Evolutionary conservation across 1,140 invertebrate genomes (phyloP).

Genomic region (Ylistrum balloti): DNA sequence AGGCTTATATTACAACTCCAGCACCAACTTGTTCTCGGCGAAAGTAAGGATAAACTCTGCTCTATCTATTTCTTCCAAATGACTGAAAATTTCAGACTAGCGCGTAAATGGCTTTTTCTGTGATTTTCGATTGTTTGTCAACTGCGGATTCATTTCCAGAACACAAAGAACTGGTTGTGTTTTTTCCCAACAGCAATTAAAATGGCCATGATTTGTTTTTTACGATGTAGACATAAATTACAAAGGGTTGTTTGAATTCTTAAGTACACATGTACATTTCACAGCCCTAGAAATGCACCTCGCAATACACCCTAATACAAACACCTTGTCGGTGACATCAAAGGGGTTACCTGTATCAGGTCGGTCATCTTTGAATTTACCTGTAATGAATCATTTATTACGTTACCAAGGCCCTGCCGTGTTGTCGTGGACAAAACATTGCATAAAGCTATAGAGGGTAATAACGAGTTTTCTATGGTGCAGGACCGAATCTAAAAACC

Average conservation of each 20-base stretch:
- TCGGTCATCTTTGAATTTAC: not conserved
- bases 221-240: not conserved
- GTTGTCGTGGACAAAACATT: not conserved
- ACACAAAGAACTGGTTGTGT: not conserved
- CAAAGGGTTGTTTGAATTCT: not conserved
- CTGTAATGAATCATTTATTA: not conserved
- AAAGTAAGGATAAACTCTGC: not conserved
- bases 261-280: too few species aligned
- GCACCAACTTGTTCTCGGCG: slow-evolving; percentile 5
- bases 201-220: not conserved
- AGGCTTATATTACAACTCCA: not conserved
- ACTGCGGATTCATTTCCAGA: not conserved
- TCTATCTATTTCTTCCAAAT: not conserved
- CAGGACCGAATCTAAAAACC: too few species aligned
- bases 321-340: slow-evolving; percentile 9
- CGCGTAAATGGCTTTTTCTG: not conserved
- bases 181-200: not conserved
- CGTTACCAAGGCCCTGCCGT: not conserved
- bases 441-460: too few species aligned
- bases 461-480: too few species aligned
- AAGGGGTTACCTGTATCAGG: not conserved
- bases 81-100: not conserved
- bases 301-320: not conserved
- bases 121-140: not conserved
- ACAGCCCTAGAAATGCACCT: not conserved